Conservation (phyloP, 2,888 invertebrate genomes). For the Argyra leucocephala region DNA sequence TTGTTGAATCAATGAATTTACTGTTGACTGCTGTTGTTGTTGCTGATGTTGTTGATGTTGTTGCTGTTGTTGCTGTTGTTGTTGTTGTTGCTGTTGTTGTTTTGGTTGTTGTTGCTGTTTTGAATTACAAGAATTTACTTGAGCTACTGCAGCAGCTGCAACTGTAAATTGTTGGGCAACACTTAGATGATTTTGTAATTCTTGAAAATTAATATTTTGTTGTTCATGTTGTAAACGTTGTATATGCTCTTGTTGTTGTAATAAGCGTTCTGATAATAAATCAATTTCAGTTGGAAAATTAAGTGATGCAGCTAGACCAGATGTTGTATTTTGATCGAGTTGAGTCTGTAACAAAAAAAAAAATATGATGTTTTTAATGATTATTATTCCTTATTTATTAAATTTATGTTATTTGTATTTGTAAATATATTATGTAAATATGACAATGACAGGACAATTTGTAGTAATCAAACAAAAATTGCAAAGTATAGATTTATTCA, state of each 20-base stretch:
- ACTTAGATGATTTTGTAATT: slow-evolving; percentile 5
- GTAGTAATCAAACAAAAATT: no score
- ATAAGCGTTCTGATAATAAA: slow-evolving; percentile 1
- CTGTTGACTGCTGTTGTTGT: slow-evolving; percentile 36
- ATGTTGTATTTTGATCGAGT: slow-evolving; percentile 34
- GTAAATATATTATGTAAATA: no score
- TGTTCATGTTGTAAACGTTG: slow-evolving; percentile 22
- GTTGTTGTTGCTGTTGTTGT: slow-evolving; percentile 29
- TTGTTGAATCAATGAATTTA: slow-evolving; percentile 31
- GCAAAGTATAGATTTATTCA: no score
- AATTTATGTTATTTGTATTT: no score
- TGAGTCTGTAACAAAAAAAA: slow-evolving; percentile 30
- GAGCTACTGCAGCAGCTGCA: neutral
- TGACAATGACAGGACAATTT: no score
- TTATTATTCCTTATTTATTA: no score
- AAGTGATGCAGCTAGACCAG: slow-evolving; percentile 20
- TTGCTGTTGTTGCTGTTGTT: slow-evolving; percentile 14
- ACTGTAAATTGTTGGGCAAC: slow-evolving; percentile 7
- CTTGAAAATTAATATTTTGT: slow-evolving; percentile 9
- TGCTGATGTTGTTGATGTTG: slow-evolving; percentile 30
- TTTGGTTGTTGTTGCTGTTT: slow-evolving; percentile 36
- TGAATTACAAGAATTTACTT: slow-evolving; percentile 16
- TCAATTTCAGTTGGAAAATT: slow-evolving; percentile 1
- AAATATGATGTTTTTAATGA: no score
- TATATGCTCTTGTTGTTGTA: slow-evolving; percentile 17